Evolutionary conservation across 2,113 vertebrate genomes (phyloP).

Genomic region (Chaetura pelagica): DNA sequence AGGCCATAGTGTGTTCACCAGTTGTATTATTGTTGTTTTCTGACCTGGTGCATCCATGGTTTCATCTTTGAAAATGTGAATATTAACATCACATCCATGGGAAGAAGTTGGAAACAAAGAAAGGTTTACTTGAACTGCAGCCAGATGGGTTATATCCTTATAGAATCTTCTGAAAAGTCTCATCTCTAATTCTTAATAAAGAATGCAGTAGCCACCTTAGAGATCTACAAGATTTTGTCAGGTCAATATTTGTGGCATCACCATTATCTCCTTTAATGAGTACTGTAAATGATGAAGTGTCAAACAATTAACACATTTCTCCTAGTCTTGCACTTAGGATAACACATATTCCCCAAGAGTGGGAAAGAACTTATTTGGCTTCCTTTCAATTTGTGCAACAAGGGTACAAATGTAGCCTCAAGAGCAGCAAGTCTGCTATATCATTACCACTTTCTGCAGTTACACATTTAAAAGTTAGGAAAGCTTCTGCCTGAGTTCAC

Average conservation of each 20-base stretch:
- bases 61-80: not conserved
- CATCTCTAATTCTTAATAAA: not conserved
- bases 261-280: slow-evolving; percentile 59
- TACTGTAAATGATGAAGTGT: slow-evolving; percentile 26
- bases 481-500: not conserved
- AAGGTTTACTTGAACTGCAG: not conserved
- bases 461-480: not conserved
- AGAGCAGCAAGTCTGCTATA: not conserved
- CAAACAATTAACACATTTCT: slow-evolving; percentile 69
- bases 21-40: not conserved
- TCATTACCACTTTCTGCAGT: slow-evolving; percentile 23
- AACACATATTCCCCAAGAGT: slow-evolving; percentile 48
- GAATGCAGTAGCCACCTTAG: not conserved
- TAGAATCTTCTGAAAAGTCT: not conserved
- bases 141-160: not conserved
- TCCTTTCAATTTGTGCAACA: slow-evolving; percentile 1
- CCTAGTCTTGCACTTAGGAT: slow-evolving; percentile 28
- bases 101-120: not conserved
- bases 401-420: not conserved
- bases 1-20: not conserved
- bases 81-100: fast-evolving
- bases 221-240: not conserved
- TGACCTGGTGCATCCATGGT: not conserved
- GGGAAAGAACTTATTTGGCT: slow-evolving; percentile 42
- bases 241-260: not conserved